A percentile compares a stretch with the other conserved stretches of the same genome.
Conservation (phyloP, 2,113 vertebrate species). For the Pleuronectes platessa region DNA sequence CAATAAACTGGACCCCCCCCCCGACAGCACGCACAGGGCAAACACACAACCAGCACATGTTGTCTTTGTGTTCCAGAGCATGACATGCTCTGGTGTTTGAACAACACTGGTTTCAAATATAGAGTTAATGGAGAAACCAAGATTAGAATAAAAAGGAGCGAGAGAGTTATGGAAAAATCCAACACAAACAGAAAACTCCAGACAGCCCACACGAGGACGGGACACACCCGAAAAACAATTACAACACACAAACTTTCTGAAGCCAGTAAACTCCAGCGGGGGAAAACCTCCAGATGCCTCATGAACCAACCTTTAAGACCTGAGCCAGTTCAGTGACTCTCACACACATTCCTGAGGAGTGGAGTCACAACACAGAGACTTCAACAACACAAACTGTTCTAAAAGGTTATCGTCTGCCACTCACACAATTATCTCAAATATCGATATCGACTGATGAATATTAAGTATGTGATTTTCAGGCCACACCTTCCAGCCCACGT, state of each 20-base stretch:
- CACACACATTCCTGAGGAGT: slow-evolving; percentile 29
- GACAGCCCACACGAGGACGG: neutral
- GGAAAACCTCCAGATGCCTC: neutral
- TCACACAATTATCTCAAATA: neutral
- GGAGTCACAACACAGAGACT: slow-evolving; percentile 35
- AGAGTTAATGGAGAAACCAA: neutral
- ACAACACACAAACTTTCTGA: neutral
- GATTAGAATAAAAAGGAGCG: neutral
- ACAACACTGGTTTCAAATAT: neutral
- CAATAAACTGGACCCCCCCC: neutral
- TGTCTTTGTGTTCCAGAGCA: no score
- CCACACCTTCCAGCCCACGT: no score
- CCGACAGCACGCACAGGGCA: no score
- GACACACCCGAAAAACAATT: neutral
- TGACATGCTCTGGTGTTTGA: neutral
- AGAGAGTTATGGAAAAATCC: no score
- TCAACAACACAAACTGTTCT: neutral
- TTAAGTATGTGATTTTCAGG: no score
- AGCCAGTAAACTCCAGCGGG: neutral
- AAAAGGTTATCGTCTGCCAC: neutral
- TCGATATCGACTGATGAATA: no score
- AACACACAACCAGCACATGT: neutral
- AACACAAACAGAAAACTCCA: neutral
- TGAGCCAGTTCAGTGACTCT: neutral
- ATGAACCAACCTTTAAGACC: neutral